Evolutionary conservation across 2,888 invertebrate genomes (phyloP).

Genomic region (Cheiracanthium punctorium): DNA sequence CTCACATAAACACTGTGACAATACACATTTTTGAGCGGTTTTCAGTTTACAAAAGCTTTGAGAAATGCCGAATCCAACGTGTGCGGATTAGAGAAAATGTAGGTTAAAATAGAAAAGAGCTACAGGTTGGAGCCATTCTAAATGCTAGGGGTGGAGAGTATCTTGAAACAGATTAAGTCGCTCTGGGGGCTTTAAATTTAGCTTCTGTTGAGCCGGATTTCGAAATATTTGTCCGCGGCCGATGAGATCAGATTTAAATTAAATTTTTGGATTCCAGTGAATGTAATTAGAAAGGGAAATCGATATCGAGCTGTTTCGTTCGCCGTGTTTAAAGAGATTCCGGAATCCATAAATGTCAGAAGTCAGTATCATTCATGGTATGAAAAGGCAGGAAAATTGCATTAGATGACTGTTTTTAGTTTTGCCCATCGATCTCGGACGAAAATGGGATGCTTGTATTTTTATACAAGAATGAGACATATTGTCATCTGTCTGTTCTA

Average conservation of each 20-base stretch:
- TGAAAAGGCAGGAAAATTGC: no score
- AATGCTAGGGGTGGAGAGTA: slow-evolving; percentile 7
- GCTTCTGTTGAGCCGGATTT: neutral
- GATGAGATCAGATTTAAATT: no score
- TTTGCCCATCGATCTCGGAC: no score
- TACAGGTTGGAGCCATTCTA: slow-evolving; percentile 28
- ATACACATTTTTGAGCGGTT: neutral
- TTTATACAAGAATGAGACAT: no score
- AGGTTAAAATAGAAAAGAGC: slow-evolving; percentile 28
- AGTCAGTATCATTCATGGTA: neutral
- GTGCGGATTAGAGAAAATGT: neutral
- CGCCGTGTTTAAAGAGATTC: no score
- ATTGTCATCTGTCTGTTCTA: no score
- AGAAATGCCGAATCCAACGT: neutral
- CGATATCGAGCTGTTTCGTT: no score
- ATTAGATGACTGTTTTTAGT: no score
- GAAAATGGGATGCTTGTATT: no score
- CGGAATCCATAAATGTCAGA: neutral
- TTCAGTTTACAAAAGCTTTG: neutral
- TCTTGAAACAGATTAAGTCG: neutral
- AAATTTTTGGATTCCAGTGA: no score
- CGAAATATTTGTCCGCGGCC: neutral
- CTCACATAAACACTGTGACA: neutral
- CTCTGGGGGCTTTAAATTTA: neutral
- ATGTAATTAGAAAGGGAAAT: no score